Evolutionary conservation across 2,888 invertebrate genomes (phyloP).

Genomic region (Cremastobaeus sp.): DNA sequence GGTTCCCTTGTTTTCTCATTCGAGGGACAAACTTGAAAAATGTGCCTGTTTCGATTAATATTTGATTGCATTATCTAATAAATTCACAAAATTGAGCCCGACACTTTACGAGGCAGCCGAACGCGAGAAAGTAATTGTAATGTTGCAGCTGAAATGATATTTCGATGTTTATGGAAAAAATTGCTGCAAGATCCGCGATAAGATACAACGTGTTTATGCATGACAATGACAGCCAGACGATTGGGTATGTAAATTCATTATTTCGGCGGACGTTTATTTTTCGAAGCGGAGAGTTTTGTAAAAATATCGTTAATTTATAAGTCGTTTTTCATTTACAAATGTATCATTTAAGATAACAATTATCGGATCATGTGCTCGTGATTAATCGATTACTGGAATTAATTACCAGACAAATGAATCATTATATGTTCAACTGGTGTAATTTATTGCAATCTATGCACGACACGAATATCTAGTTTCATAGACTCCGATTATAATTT

Average conservation of each 20-base stretch:
- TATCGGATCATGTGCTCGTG: neutral
- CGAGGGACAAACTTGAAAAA: no score
- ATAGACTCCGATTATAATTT: no score
- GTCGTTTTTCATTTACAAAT: constrained; percentile 28
- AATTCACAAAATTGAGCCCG: constrained; percentile 19
- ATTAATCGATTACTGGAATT: constrained; percentile 43
- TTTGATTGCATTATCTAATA: no score
- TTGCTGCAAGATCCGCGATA: constrained; percentile 39
- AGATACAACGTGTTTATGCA: constrained; percentile 39
- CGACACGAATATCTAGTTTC: neutral
- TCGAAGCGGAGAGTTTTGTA: constrained; percentile 25
- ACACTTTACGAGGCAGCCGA: no score
- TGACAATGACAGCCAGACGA: constrained; percentile 35
- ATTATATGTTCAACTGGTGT: constrained; percentile 3
- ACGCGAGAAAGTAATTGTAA: constrained; percentile 38
- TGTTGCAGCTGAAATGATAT: constrained; percentile 50
- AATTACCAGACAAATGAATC: constrained; percentile 45
- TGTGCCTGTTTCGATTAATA: no score
- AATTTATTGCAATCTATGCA: neutral
- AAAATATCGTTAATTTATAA: constrained; percentile 46
- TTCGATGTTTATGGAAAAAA: constrained; percentile 40
- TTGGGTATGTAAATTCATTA: constrained; percentile 36
- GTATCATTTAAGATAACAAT: constrained; percentile 31
- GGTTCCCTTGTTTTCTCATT: neutral
- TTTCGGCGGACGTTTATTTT: constrained; percentile 23